These are phyloP conservation scores for Spialia ferax DNA, from an alignment of 2,888 invertebrate species.

Conservation along the genomic window DNA sequence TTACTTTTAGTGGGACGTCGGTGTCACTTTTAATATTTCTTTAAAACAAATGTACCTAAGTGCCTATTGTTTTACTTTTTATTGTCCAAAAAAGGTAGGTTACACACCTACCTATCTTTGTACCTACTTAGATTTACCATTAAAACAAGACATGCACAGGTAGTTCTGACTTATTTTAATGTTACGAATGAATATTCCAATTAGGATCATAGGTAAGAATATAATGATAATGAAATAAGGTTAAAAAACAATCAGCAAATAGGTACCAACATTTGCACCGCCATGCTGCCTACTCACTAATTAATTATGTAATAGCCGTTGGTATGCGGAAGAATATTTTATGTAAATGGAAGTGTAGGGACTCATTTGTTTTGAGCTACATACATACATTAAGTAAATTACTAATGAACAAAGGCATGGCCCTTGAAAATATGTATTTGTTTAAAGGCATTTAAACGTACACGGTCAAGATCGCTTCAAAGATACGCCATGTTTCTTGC, in stretches of 20 bases:
- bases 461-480: conserved; percentile 20
- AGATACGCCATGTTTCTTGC: background rate
- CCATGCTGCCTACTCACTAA: conserved; percentile 32
- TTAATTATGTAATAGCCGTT: conserved; percentile 16
- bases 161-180: no score
- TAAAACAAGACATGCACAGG: no score
- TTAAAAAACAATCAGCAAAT: conserved; percentile 11
- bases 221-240: background rate
- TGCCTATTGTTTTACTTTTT: no score
- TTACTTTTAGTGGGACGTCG: no score
- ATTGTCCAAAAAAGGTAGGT: no score
- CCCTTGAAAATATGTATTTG: conserved; percentile 32
- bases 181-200: no score
- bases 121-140: no score
- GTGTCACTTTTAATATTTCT: no score
- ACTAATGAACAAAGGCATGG: conserved; percentile 22
- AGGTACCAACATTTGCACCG: conserved; percentile 2
- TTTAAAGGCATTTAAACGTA: conserved; percentile 11
- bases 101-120: no score
- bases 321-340: conserved; percentile 35
- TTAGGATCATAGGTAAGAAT: no score
- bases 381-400: conserved; percentile 30
- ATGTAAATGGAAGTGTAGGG: conserved; percentile 30
- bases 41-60: no score
- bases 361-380: conserved; percentile 26